A percentile compares a stretch with the other conserved stretches of the same genome.
phyloP scores from a whole-genome alignment of 2,113 vertebrate species.

The Cyprinodon brontotheroides region DNA sequence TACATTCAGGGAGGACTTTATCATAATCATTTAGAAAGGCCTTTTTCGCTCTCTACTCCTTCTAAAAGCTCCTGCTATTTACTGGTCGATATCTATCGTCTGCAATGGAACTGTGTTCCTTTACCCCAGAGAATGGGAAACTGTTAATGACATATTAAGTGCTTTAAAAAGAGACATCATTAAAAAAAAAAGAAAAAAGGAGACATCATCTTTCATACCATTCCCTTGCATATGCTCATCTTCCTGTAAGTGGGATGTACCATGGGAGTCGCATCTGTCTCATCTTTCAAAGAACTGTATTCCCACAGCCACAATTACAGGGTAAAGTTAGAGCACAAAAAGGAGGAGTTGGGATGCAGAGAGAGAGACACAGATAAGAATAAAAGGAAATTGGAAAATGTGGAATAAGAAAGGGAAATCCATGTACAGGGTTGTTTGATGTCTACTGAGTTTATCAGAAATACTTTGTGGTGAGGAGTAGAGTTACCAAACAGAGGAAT shows the following conservation, averaged over 20 bases:
- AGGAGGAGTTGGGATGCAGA: slow-evolving; percentile 48
- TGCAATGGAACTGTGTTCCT: slow-evolving; percentile 24
- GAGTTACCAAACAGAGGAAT: background rate
- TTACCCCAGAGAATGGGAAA: slow-evolving; percentile 14
- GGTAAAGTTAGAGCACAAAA: slow-evolving; percentile 46
- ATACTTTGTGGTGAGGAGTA: background rate
- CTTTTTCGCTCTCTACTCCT: slow-evolving; percentile 9
- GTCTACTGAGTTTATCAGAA: slow-evolving; percentile 13
- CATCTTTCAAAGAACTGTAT: slow-evolving; percentile 53
- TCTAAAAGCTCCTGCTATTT: background rate
- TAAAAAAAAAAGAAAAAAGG: slow-evolving; percentile 34
- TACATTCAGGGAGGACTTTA: slow-evolving; percentile 2
- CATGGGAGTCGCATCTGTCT: slow-evolving; percentile 21
- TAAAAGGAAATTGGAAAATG: slow-evolving; percentile 27
- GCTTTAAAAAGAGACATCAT: slow-evolving; percentile 18
- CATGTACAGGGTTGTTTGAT: background rate
- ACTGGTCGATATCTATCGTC: slow-evolving; percentile 23
- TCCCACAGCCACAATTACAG: slow-evolving; percentile 51
- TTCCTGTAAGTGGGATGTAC: slow-evolving; percentile 16
- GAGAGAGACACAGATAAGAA: background rate
- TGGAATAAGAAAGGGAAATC: slow-evolving; percentile 10
- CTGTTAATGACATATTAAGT: slow-evolving; percentile 41
- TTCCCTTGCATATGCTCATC: slow-evolving; percentile 23
- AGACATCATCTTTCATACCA: slow-evolving; percentile 41
- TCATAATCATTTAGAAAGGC: slow-evolving; percentile 24